Evolutionary conservation across 1,140 invertebrate genomes (phyloP), one percentile per base, ranked within the genome.

Genomic region (Drosophila sp.): DNA sequence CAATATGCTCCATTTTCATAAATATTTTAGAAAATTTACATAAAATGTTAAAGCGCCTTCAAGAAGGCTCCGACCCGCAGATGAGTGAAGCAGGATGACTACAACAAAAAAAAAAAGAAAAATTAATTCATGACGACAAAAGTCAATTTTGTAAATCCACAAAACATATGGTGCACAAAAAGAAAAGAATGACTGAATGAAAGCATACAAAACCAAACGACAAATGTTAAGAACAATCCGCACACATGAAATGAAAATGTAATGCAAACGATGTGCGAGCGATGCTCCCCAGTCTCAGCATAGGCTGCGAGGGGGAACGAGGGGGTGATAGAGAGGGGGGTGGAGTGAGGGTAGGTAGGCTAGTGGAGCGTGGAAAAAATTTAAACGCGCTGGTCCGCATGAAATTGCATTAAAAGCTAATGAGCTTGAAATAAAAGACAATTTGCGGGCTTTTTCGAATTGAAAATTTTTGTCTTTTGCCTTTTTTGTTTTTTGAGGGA

Each of bases 1-100:
- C 84, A 87, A 87, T 89, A 87, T 89, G 84, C 66, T 89, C 84
- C 84, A 89, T 87, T 87, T 87, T 85, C 84, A 87, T 89, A 87
- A 87, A 87, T 87, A 87, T 87, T 87, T 87, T 84, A 84, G 38
- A 80, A 89, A 78, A 87, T 87, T 87, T 89, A 84, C 84, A 87
- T 87, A 87, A 87, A 87, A 87, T 87, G 84, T 84, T 80, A 66
- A 68, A 72, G 60, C 71, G 54, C 60, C 70, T 66, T 61, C 35
- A 41, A 41, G n/a, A 40, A 66, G 66, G 44, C 73, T 35, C 33
- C 33, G 7, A 72, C 62, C 60, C 70, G 73, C 50, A 71, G 67
- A 74, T 66, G 70, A 71, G 67, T 55, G 58, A 38, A 32, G 17
- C 3, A 25, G 25, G 7, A 67, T 38, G 35, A 3, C 35, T 11